Conservation (phyloP, 2,797 vertebrate genomes). For the Scleropages formosus region DNA sequence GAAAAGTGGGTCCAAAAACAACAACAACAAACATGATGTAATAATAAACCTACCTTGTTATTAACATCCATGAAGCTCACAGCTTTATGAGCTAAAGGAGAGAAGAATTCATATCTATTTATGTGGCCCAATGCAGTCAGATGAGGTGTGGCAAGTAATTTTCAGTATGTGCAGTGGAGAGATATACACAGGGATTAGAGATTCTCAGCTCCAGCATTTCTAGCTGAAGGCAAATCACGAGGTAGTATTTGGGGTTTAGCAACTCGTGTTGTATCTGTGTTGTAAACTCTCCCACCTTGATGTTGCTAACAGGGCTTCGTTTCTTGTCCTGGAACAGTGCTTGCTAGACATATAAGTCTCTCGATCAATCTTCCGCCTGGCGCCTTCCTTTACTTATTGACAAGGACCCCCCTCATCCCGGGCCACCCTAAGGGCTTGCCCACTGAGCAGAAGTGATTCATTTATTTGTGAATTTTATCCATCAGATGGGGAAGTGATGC, state of each 20-base stretch:
- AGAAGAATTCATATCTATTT: slow-evolving; percentile 21
- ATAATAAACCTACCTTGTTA: neutral
- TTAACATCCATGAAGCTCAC: neutral
- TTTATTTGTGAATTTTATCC: slow-evolving; percentile 61
- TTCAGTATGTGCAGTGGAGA: slow-evolving; percentile 13
- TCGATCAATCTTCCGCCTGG: slow-evolving; percentile 40
- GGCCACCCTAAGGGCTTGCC: slow-evolving; percentile 34
- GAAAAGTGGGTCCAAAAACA: too few relatives aligned
- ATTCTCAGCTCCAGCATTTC: neutral
- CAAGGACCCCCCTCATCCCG: slow-evolving; percentile 32
- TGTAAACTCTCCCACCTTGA: slow-evolving; percentile 21
- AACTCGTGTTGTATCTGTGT: slow-evolving; percentile 24
- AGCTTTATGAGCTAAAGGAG: neutral
- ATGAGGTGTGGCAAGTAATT: slow-evolving; percentile 14
- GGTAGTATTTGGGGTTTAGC: slow-evolving; percentile 5
- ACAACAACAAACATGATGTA: too few relatives aligned
- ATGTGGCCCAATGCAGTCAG: slow-evolving; percentile 25
- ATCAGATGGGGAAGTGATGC: slow-evolving; percentile 50
- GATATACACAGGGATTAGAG: neutral
- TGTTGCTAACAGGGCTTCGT: slow-evolving; percentile 10
- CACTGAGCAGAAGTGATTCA: slow-evolving; percentile 55
- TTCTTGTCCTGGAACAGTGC: slow-evolving; percentile 30
- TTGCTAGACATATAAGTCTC: too few relatives aligned
- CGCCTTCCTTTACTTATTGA: slow-evolving; percentile 26
- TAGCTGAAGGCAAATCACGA: slow-evolving; percentile 22